phyloP scores from a whole-genome alignment of 2,797 vertebrate species.

The Macropodus opercularis region DNA sequence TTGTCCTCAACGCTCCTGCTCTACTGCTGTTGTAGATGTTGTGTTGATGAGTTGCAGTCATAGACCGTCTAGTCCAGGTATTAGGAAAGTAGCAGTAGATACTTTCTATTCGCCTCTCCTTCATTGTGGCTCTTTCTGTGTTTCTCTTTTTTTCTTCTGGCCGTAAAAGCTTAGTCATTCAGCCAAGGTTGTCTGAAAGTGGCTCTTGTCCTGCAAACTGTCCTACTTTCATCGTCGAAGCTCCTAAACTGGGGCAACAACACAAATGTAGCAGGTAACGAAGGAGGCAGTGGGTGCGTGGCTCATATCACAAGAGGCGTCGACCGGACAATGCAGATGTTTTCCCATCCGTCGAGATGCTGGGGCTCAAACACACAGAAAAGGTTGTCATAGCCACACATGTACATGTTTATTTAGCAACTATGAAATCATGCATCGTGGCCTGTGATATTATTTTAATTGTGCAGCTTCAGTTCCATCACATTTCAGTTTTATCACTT shows the following conservation, averaged over 20 bases:
- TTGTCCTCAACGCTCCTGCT: neutral
- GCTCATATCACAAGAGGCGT: conserved; percentile 2
- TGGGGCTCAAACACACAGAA: too few species aligned
- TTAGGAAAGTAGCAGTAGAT: neutral
- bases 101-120: neutral
- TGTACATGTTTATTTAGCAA: too few species aligned
- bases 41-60: neutral
- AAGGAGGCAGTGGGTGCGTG: neutral
- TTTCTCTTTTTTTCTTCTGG: conserved; percentile 16
- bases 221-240: conserved; percentile 43
- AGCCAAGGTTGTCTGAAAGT: conserved; percentile 70
- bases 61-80: neutral
- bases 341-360: neutral
- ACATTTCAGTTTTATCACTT: too few species aligned
- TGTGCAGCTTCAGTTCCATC: too few species aligned
- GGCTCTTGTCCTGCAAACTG: conserved; percentile 49
- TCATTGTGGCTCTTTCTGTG: neutral
- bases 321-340: neutral
- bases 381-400: too few species aligned
- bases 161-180: conserved; percentile 56
- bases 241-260: conserved; percentile 56
- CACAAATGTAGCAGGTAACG: conserved; percentile 58
- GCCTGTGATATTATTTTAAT: too few species aligned
- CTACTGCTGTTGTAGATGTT: neutral
- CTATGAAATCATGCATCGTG: too few species aligned